Evolutionary conservation across 2,797 vertebrate species (phyloP), one percentile per base, ranked within the genome.

Genomic region (Hemitrygon akajei): DNA sequence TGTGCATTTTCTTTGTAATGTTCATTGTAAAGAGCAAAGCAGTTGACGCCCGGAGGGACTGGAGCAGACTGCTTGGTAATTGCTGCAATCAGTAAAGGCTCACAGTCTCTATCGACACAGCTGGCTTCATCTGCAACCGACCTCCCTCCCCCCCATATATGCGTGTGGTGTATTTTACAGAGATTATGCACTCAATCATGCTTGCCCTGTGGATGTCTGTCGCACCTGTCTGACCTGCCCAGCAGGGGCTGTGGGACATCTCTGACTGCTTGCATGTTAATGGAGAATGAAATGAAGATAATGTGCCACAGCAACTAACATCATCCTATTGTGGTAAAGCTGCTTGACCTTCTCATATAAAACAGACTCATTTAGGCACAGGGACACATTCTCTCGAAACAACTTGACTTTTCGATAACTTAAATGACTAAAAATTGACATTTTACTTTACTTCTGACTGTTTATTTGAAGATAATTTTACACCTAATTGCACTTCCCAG

Each of bases 161-260:
- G 56, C 76, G 47, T 93, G 91, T 56, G 76, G 47, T 93, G 91
- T 56, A 75, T 93, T 93, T 93, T 47, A 73, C 47, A 58, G 56
- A 40, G 91, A 93, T 93, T 93, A 93, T 27, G 40, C 40, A 75
- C 71, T 76, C 69, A 93, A n/a, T 93, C 71, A 76, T 47, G 91
- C 91, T 56, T 93, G 91, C 37, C 73, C 9, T 30, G 91, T 89
- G 69, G 71, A 75, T 56, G 71, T 40, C 91, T 93, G 91, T 16
- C 56, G 71, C 91, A 75, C 91, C 91, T 93, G 91, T 34, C 40
- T 93, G 69, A 76, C 71, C 14, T 75, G 91, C 71, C 71, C 40
- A 56, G 25, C 37, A 93, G 86, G 73, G 25, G 76, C 91, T 5
- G 40, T 40, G 27, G 91, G 40, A 40, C 91, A 56, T 73, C 91